phyloP scores from a whole-genome alignment of 2,113 vertebrate species.

The Phylloscopus trochilus region DNA sequence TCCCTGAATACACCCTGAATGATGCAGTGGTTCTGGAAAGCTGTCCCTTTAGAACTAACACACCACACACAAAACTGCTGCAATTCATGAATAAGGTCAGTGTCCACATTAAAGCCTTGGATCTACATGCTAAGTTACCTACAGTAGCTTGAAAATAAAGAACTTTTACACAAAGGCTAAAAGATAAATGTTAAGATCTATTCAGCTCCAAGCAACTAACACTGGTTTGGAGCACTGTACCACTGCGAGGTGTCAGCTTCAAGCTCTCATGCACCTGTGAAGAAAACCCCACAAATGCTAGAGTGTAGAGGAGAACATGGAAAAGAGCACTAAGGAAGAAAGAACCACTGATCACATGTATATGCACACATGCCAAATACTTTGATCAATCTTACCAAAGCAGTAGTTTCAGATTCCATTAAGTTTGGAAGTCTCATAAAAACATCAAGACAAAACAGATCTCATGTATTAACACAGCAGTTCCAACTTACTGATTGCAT shows the following conservation, averaged over 20 bases:
- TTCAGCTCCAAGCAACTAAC: background rate
- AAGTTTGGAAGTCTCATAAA: background rate
- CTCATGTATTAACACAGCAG: background rate
- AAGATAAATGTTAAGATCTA: background rate
- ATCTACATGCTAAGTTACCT: background rate
- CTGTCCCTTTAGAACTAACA: background rate
- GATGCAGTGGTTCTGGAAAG: background rate
- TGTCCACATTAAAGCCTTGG: background rate
- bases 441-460: background rate
- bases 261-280: background rate
- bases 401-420: background rate
- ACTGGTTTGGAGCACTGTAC: background rate
- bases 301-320: background rate
- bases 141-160: background rate
- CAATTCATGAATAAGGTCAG: background rate
- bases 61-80: background rate
- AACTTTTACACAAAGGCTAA: background rate
- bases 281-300: background rate
- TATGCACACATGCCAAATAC: background rate
- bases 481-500: background rate
- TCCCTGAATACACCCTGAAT: background rate
- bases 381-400: background rate
- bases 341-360: background rate
- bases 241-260: background rate
- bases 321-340: background rate